Conservation (phyloP, 2,113 vertebrate species). For the Semnornis frantzii region DNA sequence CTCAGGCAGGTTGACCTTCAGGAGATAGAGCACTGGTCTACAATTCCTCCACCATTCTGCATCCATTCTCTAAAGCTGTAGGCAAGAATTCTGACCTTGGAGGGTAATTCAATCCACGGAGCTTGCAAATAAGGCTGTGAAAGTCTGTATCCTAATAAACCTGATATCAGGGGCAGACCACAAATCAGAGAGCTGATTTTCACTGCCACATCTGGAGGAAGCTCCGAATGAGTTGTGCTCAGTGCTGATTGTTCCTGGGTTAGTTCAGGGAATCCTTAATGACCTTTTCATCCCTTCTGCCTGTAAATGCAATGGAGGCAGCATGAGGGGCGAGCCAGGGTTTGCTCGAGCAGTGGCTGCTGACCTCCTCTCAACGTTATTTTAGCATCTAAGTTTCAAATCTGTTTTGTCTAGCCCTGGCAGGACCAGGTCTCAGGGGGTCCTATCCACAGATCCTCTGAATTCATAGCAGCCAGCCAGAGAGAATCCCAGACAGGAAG, state of each 20-base stretch:
- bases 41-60: not conserved
- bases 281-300: not conserved
- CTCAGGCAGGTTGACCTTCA: conserved; percentile 5
- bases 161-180: not conserved
- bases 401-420: not conserved
- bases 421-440: not conserved
- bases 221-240: not conserved
- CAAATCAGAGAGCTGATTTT: not conserved
- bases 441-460: not conserved
- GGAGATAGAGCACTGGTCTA: not conserved
- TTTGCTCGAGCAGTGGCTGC: not conserved
- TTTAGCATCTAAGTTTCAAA: not conserved
- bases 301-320: not conserved
- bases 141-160: not conserved
- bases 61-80: not conserved
- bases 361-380: not conserved
- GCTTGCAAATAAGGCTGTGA: not conserved
- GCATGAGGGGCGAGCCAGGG: not conserved
- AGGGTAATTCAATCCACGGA: not conserved
- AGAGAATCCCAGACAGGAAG: not conserved
- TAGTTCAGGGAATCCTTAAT: not conserved
- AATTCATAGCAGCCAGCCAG: not conserved
- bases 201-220: not conserved
- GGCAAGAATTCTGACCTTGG: not conserved
- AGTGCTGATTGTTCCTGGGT: not conserved